Evolutionary conservation across 2,797 vertebrate genomes (phyloP), one percentile per base, ranked within the genome.

Genomic region (Fistularia commersonii): DNA sequence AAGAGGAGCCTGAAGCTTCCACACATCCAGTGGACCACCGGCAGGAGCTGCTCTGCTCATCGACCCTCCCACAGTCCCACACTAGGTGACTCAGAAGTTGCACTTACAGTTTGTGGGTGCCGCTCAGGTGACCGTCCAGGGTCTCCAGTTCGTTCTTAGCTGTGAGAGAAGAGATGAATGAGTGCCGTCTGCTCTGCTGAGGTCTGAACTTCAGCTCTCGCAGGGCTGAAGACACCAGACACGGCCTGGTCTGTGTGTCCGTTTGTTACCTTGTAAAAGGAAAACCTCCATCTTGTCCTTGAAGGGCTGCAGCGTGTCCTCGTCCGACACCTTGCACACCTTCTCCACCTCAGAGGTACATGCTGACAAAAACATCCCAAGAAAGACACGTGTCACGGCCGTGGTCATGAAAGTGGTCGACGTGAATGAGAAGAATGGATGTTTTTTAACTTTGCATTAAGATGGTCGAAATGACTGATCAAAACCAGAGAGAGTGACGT

Each of bases 241-340:
- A 1, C 1, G 11, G 39, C 5, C 39, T 12, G 13, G 39, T 11
- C 5, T 41, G 39, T 41, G 39, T 3, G 8, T 38, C 35, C 3
- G 6, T 63, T 5, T 13, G 11, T 84, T 91, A 98, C 97, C 96
- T 93, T 93, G 88, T 81, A 79, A 74, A 41, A 97, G 88, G 80
- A 99, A 98, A n/a, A 84, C 87, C 7, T 95, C 94, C 94, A 98
- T 98, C 76, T 90, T 93, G 70, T 92, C 91, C 89, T 96, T 99
- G 80, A 98, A 99, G 58, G 97, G 97, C 69, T 99, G 94, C 54
- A 98, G 83, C 75, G 96, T 89, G 31, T 97, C 93, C 51, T 93
- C 89, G 11, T 93, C 88, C 8, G 95, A 95, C 51, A 92, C 87
- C 49, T 91, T 89, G 80, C 93, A 98, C 42, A 98, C 96, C 74